Conservation (phyloP, 64 coral and sea anemone genomes). For the Trachythela sp. region DNA sequence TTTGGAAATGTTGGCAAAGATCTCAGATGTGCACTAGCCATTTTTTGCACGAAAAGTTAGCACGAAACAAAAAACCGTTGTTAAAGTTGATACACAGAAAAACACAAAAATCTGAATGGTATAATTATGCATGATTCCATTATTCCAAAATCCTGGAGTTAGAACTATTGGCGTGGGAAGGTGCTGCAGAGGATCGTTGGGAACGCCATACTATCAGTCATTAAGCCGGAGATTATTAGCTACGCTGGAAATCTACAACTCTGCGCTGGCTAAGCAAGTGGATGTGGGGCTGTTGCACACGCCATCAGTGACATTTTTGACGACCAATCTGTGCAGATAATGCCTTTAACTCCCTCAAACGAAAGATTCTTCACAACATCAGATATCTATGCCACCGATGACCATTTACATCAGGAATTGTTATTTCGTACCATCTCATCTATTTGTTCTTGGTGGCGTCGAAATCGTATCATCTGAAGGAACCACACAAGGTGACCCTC, state of each 20-base stretch:
- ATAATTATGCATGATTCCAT: slow-evolving; percentile 19
- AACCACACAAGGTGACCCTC: slow-evolving; percentile 48
- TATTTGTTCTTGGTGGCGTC: slow-evolving; percentile 44
- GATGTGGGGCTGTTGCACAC: slow-evolving; percentile 54
- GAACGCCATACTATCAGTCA: too few species aligned
- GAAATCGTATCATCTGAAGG: slow-evolving; percentile 49
- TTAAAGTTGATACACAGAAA: neutral
- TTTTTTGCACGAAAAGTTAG: too few species aligned
- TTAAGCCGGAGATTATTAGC: too few species aligned
- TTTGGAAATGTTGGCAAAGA: too few species aligned
- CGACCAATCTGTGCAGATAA: slow-evolving; percentile 39
- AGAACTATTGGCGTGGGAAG: too few species aligned
- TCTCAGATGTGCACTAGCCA: too few species aligned
- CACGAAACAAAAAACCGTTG: slow-evolving; percentile 27
- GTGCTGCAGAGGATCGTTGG: too few species aligned
- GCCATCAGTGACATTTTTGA: slow-evolving; percentile 54
- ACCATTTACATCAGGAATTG: slow-evolving; percentile 56
- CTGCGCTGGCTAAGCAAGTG: slow-evolving; percentile 42
- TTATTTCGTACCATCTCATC: slow-evolving; percentile 43
- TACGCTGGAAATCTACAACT: too few species aligned
- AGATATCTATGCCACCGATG: slow-evolving; percentile 45
- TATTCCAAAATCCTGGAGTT: slow-evolving; percentile 10
- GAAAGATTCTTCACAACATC: slow-evolving; percentile 54
- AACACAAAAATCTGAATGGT: slow-evolving; percentile 15
- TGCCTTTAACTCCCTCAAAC: slow-evolving; percentile 59